phyloP scores from a whole-genome alignment of 2,113 vertebrate species.

The Salvator merianae region DNA sequence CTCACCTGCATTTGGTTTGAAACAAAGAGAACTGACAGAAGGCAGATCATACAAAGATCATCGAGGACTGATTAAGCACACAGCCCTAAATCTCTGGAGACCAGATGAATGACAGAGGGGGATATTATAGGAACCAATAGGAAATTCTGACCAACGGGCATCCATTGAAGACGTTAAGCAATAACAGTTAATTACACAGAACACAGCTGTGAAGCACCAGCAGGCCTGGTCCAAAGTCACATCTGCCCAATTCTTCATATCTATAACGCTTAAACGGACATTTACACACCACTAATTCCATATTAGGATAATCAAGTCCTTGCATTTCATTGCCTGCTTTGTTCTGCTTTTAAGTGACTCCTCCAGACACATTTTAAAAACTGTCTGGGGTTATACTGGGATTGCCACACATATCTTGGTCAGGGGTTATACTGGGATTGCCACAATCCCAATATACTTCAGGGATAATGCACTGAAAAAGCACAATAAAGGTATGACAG shows the following conservation, averaged over 20 bases:
- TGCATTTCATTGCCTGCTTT: background rate
- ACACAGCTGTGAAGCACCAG: background rate
- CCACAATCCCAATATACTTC: too few species aligned
- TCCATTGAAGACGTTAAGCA: background rate
- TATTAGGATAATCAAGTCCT: too few species aligned
- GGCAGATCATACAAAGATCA: background rate
- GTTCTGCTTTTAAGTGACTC: too few species aligned
- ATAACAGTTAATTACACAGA: background rate
- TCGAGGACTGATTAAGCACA: background rate
- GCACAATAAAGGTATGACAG: too few species aligned
- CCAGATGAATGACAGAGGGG: too few species aligned
- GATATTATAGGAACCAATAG: background rate
- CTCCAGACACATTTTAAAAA: too few species aligned
- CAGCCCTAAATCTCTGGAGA: background rate
- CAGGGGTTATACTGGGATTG: too few species aligned
- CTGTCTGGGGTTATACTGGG: too few species aligned
- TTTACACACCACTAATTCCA: too few species aligned
- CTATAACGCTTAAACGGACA: background rate
- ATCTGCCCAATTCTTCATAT: background rate
- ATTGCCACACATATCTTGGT: too few species aligned
- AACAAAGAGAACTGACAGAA: background rate
- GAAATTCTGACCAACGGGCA: background rate
- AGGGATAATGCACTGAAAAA: too few species aligned
- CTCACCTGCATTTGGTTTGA: background rate
- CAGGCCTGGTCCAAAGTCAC: background rate